Evolutionary conservation across 2,113 vertebrate genomes (phyloP), one percentile per base, ranked within the genome.

Genomic region (Pseudorhombus dupliciocellatus): DNA sequence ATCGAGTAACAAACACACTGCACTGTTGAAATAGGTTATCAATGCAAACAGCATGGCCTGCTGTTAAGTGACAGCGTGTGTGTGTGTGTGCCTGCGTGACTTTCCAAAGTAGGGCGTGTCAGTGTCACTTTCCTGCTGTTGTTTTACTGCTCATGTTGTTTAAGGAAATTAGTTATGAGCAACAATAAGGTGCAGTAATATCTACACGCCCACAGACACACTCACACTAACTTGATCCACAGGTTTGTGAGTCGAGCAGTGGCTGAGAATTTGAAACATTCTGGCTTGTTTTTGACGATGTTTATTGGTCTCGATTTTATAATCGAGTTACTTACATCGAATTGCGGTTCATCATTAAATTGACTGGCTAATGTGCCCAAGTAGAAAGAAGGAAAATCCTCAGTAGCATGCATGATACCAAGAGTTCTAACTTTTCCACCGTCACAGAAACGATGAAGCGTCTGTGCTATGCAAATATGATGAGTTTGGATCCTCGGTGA

Each of bases 71-170:
- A 22, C 9, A 53, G 70, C 54, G 66, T 60, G 67, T 46, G 37
- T 77, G 25, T 58, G 51, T 53, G 46, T 79, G 75, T 16, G 51
- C 54, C 42, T 83, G 73, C 20, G 56, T 86, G 81, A 81, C 80
- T 87, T 80, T 83, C 61, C 58, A 50, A 65, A 65, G 68, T 12
- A 75, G 85, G 89, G 91, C 1, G 91, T 88, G 79, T 77, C 85
- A 28, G 40, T 67, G 69, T 70, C 73, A 77, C 82, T 87, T 92
- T 92, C 91, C 91, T 91, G 91, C 87, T 91, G 86, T 91, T 89
- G 86, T 91, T 90, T 79, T 82, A 88, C 80, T 67, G 70, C 81
- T 86, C 14, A 18, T 75, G 77, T 81, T 88, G 86, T 87, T 85
- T 60, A 77, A 84, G 84, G 83, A 90, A 88, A 89, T 87, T 80